Base-by-base conservation (phyloP, 1,140 invertebrate species). In the Drosophila bipectinata region DNA sequence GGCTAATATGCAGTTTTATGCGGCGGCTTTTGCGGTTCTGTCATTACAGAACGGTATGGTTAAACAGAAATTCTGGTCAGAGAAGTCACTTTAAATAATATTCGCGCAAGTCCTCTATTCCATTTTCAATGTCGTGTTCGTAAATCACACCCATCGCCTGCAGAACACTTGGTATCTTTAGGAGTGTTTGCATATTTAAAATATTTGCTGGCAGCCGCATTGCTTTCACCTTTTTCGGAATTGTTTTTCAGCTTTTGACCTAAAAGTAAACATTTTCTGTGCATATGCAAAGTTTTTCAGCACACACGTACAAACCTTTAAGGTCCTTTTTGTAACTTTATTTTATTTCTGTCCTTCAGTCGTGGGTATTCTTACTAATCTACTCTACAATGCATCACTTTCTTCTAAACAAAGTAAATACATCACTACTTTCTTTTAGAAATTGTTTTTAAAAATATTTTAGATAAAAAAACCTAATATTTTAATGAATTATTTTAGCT, bases 101-200 rank as follows among this genome's bases (percentile, higher is more conserved):
- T 68, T 48, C n/a, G 9, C 0, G 4, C 6, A 57, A 57, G 30
- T 15, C 32, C 26, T 51, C 28, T 24, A 39, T 39, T 39, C 5
- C 6, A 15, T 18, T 24, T 49, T 48, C 8, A 48, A 24, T 48
- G 51, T 30, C 15, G 2, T 3, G 14, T 14, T 14, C 49, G 34
- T 57, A 69, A 49, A 57, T 69, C 44, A 48, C 37, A 37, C 30
- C 26, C 15, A 57, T 57, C 32, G 41, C 63, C 66, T 48, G 44
- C 10, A 41, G 30, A 21, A 10, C 37, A 37, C 51, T 49, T 57
- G 32, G 30, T 64, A 67, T 49, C 51, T 69, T 21, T 24, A 32
- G 64, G 18, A 18, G 32, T 15, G 51, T 56, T 69, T 69, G 66
- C 66, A 68, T 69, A 69, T 69, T 68, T 44, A 26, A 69, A 69